phyloP scores from a whole-genome alignment of 92 coral and sea anemone genomes.

The Meandrina meandrites region DNA sequence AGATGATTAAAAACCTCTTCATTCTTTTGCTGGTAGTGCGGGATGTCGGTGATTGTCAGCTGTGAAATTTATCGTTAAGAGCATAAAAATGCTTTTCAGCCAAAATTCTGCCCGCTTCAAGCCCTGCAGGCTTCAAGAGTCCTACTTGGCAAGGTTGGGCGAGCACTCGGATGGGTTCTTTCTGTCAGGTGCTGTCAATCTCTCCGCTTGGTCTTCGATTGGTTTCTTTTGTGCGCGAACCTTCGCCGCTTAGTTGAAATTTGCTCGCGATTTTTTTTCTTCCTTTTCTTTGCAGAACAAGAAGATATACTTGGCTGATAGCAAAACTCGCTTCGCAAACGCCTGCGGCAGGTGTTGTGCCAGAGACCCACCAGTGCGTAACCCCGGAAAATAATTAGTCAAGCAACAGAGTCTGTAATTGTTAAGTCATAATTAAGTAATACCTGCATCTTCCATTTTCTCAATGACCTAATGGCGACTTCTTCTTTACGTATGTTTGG shows the following conservation, averaged over 20 bases:
- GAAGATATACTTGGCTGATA: background rate
- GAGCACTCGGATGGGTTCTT: background rate
- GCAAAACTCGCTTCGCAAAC: slow-evolving; percentile 7
- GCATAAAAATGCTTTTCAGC: slow-evolving; percentile 8
- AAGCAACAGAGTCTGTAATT: slow-evolving; percentile 59
- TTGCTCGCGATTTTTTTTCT: no score
- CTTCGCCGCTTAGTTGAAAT: background rate
- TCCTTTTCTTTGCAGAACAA: background rate
- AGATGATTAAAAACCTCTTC: background rate
- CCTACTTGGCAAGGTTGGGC: slow-evolving; percentile 9
- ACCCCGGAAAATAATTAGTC: slow-evolving; percentile 70
- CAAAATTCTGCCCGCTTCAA: background rate
- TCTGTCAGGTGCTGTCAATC: background rate
- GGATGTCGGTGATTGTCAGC: background rate
- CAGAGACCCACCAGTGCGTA: slow-evolving; percentile 62
- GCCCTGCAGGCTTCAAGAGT: background rate
- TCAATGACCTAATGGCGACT: slow-evolving; percentile 82
- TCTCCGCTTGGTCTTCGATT: background rate
- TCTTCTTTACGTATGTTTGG: slow-evolving; percentile 59
- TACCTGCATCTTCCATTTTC: slow-evolving; percentile 66
- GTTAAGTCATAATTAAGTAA: slow-evolving; percentile 98
- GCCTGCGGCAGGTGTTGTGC: slow-evolving; percentile 61
- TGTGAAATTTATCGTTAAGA: background rate
- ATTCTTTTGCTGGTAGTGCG: background rate
- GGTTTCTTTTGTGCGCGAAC: background rate